Base-by-base conservation (phyloP, 1,140 invertebrate species). In the Drosophila parvula region DNA sequence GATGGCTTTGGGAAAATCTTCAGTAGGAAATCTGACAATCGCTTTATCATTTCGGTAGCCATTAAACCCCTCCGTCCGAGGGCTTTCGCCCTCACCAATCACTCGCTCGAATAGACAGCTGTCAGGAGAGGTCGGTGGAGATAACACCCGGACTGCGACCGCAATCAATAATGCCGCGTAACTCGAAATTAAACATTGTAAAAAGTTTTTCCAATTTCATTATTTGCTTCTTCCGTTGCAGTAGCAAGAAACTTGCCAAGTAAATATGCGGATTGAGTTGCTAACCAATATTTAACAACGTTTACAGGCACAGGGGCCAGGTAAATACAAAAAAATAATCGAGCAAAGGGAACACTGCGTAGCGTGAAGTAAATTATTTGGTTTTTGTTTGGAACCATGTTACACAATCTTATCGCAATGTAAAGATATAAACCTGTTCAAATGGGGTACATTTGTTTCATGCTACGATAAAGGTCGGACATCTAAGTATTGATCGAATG, bases 331-430 rank as follows among this genome's bases (percentile, higher is more conserved):
- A 36, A 36, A 63, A 47, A 56, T 74, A 57, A 74, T 69, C 41
- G 18, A 28, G 27, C 16, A 14, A 63, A 70, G 67, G 67, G 56
- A 74, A 51, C 48, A 30, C 36, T 53, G 47, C 57, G 10, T 36
- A 56, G 68, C 57, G 71, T 73, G 57, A 51, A 63, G 40, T 30
- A 32, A 74, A 63, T 50, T 53, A 30, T 47, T 74, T 44, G 51
- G 67, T 53, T 55, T 69, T 67, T 36, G 27, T 38, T 63, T 28
- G 38, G 12, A 63, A 56, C 51, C 10, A 30, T 28, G 38, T 51
- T 75, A 38, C 59, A 74, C 71, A 74, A 64, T 74, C 59, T 74
- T 74, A 75, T 75, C 73, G 40, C 32, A 12, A 28, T 55, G 56
- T 47, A 61, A 59, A 50, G 41, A 60, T 40, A 53, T 34, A 27